Evolutionary conservation across 2,888 invertebrate species (phyloP).

Genomic region (Ophion ventricosus): DNA sequence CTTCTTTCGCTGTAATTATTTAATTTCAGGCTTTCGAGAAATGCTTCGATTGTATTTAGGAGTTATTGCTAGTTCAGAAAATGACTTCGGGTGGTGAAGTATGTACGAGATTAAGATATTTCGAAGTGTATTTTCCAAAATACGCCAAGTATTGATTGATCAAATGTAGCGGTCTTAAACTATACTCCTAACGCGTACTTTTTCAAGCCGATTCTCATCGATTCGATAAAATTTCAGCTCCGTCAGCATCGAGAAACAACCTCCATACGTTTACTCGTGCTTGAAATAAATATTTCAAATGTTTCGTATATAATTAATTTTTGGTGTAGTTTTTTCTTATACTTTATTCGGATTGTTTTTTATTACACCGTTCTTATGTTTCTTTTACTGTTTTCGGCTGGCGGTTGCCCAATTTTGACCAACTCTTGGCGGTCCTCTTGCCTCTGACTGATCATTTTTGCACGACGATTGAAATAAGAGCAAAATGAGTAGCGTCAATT

Average conservation of each 20-base stretch:
- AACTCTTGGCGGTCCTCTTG: no score
- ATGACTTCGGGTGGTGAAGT: neutral
- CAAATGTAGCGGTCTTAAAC: neutral
- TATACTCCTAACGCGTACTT: constrained; percentile 62
- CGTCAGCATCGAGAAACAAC: constrained; percentile 34
- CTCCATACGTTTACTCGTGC: constrained; percentile 65
- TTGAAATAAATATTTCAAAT: constrained; percentile 75
- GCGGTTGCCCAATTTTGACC: neutral
- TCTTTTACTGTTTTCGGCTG: neutral
- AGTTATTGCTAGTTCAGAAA: neutral
- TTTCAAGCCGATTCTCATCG: constrained; percentile 68
- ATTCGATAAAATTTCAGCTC: neutral
- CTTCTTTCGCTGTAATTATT: neutral
- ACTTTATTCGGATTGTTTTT: neutral
- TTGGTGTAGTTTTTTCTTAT: neutral
- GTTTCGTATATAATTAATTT: neutral
- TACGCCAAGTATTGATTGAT: constrained; percentile 6
- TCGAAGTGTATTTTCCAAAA: constrained; percentile 29
- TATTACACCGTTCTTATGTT: neutral
- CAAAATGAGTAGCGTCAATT: no score
- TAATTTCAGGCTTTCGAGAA: neutral
- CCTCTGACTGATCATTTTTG: no score
- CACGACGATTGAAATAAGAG: no score
- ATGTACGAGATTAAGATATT: neutral
- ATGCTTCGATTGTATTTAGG: neutral